Evolutionary conservation across 2,113 vertebrate species (phyloP).

Genomic region (Apistogramma diplotaenia): DNA sequence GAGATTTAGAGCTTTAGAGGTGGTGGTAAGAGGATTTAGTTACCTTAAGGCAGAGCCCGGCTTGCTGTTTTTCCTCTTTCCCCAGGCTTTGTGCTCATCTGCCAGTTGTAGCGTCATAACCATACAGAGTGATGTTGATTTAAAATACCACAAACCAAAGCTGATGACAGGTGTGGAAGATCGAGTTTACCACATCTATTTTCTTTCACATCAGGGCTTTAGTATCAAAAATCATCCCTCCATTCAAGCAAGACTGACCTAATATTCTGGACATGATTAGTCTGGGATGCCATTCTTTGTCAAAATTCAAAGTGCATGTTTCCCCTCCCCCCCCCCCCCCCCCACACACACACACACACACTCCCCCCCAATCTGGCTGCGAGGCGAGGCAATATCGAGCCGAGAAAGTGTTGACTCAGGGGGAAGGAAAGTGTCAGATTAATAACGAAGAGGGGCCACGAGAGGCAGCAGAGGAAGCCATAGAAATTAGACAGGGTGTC

Average conservation of each 20-base stretch:
- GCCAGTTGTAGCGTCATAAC: neutral
- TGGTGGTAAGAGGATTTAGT: neutral
- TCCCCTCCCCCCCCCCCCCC: neutral
- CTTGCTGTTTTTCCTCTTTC: neutral
- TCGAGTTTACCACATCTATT: neutral
- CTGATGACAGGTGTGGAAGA: neutral
- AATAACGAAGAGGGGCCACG: conserved; percentile 44
- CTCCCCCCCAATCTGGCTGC: conserved; percentile 13
- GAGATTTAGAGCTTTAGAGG: neutral
- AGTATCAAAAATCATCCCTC: neutral
- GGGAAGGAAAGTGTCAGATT: conserved; percentile 64
- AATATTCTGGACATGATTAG: conserved; percentile 16
- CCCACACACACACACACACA: no score
- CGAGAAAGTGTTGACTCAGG: conserved; percentile 63
- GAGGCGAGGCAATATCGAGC: conserved; percentile 59
- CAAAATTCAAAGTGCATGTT: conserved; percentile 49
- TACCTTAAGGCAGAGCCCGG: neutral
- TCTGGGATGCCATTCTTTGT: conserved; percentile 28
- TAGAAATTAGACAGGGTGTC: conserved; percentile 29
- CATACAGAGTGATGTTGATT: neutral
- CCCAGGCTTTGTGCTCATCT: neutral
- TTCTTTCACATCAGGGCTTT: neutral
- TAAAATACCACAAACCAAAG: neutral
- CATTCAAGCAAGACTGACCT: conserved; percentile 1
- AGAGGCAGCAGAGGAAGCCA: conserved; percentile 30